Percentiles rank a stretch among this genome's conserved stretches.
phyloP scores from a whole-genome alignment of 2,888 invertebrate species.

The Agrilus cyanescens region DNA sequence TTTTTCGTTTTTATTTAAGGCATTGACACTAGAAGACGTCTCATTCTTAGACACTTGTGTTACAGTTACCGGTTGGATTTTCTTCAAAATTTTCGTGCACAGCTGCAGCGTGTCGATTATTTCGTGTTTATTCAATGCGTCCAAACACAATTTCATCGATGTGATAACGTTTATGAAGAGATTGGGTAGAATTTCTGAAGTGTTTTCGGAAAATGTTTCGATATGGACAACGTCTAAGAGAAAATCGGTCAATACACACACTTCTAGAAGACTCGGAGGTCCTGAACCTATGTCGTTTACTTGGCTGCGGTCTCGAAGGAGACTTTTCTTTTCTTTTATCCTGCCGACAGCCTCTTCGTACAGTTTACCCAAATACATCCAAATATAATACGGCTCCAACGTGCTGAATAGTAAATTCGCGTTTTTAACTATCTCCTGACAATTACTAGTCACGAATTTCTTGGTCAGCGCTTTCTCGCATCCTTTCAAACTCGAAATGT shows the following conservation, averaged over 20 bases:
- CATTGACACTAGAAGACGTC: not conserved
- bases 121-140: conserved; percentile 45
- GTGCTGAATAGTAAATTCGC: conserved; percentile 75
- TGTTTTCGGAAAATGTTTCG: conserved; percentile 66
- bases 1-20: too few relatives aligned
- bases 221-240: conserved; percentile 62
- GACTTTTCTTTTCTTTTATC: conserved; percentile 24
- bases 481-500: conserved; percentile 29
- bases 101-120: conserved; percentile 52
- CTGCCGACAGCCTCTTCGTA: conserved; percentile 39
- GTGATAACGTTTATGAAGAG: conserved; percentile 56
- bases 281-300: conserved; percentile 49
- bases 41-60: conserved; percentile 12
- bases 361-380: conserved; percentile 63
- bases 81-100: conserved; percentile 60
- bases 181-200: conserved; percentile 66
- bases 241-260: conserved; percentile 62
- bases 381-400: conserved; percentile 74
- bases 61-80: conserved; percentile 56
- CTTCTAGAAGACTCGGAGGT: conserved; percentile 51
- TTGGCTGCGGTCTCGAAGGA: conserved; percentile 23
- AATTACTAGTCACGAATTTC: conserved; percentile 34
- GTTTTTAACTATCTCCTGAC: conserved; percentile 65
- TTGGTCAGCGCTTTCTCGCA: conserved; percentile 25
- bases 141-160: conserved; percentile 46